These are phyloP conservation scores for Kuschelorhynchus macadamiae DNA, from an alignment of 2,888 invertebrate genomes.

Conservation along the genomic window DNA sequence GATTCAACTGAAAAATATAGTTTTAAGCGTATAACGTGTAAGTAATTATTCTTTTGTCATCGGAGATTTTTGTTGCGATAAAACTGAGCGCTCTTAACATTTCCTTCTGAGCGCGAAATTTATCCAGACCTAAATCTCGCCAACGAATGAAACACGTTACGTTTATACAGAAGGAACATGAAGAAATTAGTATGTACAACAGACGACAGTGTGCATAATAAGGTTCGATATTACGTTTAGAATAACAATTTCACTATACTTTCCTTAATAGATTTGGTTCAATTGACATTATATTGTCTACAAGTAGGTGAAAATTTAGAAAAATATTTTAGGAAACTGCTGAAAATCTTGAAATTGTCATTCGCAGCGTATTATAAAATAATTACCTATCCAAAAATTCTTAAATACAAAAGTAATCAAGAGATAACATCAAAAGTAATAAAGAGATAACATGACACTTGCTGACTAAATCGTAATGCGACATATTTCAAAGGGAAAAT, in stretches of 20 bases:
- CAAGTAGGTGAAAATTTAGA: conserved; percentile 6
- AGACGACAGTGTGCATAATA: conserved; percentile 40
- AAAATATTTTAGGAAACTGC: neutral
- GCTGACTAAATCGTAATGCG: no score
- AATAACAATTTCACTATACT: conserved; percentile 13
- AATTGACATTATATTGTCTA: conserved; percentile 25
- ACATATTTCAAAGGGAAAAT: no score
- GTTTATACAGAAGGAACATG: conserved; percentile 33
- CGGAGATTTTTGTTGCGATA: neutral
- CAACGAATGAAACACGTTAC: conserved; percentile 22
- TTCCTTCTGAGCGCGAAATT: neutral
- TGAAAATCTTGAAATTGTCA: conserved; percentile 9
- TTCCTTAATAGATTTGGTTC: conserved; percentile 6
- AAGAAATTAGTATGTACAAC: conserved; percentile 49
- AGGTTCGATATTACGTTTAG: conserved; percentile 6
- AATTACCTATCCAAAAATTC: conserved; percentile 24
- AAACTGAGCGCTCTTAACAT: no score
- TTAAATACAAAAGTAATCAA: conserved; percentile 25
- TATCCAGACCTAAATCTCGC: neutral
- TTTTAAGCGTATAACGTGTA: conserved; percentile 51
- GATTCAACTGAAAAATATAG: conserved; percentile 52
- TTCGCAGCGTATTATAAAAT: conserved; percentile 10
- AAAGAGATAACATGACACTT: neutral
- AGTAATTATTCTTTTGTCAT: conserved; percentile 13
- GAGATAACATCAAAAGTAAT: no score